phyloP scores from a whole-genome alignment of 2,888 invertebrate species.

The Gari tellinella region DNA sequence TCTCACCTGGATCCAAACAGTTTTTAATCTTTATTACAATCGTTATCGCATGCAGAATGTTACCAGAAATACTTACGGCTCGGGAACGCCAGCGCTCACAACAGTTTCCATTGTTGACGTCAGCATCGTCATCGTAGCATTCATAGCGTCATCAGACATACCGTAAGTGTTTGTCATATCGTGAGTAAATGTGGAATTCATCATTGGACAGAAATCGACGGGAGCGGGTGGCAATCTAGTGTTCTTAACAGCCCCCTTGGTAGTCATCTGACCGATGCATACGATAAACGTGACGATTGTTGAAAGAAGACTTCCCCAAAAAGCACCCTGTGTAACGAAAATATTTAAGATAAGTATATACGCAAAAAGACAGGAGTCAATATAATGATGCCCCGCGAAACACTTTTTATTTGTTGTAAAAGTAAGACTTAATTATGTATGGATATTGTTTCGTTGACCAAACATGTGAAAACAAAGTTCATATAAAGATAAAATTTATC shows the following conservation, averaged over 20 bases:
- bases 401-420: too few relatives aligned
- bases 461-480: too few relatives aligned
- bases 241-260: conserved; percentile 3
- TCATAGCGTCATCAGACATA: not conserved
- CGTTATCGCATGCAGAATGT: too few relatives aligned
- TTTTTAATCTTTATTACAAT: too few relatives aligned
- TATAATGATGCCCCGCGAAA: too few relatives aligned
- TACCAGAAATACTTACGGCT: conserved; percentile 3
- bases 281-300: not conserved
- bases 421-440: too few relatives aligned
- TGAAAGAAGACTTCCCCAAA: conserved; percentile 7
- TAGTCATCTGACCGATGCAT: conserved; percentile 3
- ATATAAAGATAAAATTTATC: too few relatives aligned
- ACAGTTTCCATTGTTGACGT: not conserved
- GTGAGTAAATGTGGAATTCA: not conserved
- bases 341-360: too few relatives aligned
- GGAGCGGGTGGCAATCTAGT: conserved; percentile 3
- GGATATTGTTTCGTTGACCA: too few relatives aligned
- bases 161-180: not conserved
- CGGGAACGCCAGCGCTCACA: not conserved
- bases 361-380: too few relatives aligned
- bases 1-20: too few relatives aligned
- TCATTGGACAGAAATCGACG: not conserved
- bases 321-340: not conserved
- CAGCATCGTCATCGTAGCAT: too few relatives aligned